phyloP scores from a whole-genome alignment of 2,888 invertebrate genomes.

The Trissoscelio sp. region DNA sequence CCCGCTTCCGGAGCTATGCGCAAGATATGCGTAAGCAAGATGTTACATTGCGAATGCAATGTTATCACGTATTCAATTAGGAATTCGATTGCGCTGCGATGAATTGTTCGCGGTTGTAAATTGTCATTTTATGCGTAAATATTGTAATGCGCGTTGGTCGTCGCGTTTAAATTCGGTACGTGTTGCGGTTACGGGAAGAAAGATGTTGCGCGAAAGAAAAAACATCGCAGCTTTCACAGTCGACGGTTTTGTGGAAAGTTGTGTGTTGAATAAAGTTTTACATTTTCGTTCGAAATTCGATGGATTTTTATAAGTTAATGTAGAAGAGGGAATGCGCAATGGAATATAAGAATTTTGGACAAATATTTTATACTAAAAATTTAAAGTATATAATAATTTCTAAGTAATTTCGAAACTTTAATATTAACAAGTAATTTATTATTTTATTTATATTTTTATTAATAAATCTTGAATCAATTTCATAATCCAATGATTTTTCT shows the following conservation, averaged over 20 bases:
- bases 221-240: conserved; percentile 12
- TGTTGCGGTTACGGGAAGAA: conserved; percentile 30
- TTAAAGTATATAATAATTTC: no score
- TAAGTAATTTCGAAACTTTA: no score
- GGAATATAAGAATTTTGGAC: no score
- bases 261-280: neutral
- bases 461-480: no score
- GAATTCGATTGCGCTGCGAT: conserved; percentile 37
- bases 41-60: conserved; percentile 20
- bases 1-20: conserved; percentile 20
- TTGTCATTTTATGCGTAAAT: conserved; percentile 40
- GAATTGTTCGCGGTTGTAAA: conserved; percentile 43
- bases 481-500: no score
- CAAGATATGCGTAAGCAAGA: conserved; percentile 24
- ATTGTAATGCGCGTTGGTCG: conserved; percentile 27
- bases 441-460: no score
- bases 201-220: conserved; percentile 16
- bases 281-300: no score
- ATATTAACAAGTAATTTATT: no score
- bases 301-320: no score
- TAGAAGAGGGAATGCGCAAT: no score
- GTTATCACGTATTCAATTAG: conserved; percentile 58
- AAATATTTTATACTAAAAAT: no score
- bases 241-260: conserved; percentile 12
- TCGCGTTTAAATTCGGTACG: conserved; percentile 25